Evolutionary conservation across 2,797 vertebrate species (phyloP), one percentile per base, ranked within the genome.

Genomic region (Gambusia yucatana): DNA sequence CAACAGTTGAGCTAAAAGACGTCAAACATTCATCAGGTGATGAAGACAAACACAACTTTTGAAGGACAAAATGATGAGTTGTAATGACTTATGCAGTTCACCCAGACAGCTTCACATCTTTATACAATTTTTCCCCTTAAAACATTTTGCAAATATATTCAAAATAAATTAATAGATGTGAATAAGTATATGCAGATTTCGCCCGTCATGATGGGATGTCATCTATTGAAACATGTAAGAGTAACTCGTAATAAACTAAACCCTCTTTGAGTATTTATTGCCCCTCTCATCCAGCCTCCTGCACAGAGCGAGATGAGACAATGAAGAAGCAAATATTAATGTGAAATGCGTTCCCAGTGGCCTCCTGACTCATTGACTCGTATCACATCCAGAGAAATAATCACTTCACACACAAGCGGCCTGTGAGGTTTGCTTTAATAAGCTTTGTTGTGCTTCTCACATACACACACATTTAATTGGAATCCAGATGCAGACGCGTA

Each of bases 341-440:
- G 71, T 84, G 59, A 85, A 83, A 63, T 63, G 73, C 28, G 41
- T 59, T 86, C 84, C 87, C 7, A 1, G 74, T 44, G 83, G 82
- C 7, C 8, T 72, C 22, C 50, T 65, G 67, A 86, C 86, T 87
- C 89, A 89, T 78, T 79, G 83, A 86, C 85, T 91, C 79, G n/a
- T 57, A 78, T 84, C 78, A 39, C 81, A 91, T 81, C 79, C 76
- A 2, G 30, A 85, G 79, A 87, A 91, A 88, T 89, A 91, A 93
- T 92, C 83, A 90, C 85, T 89, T 88, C 88, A 79, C 47, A 78
- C 87, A 78, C 88, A 78, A 88, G 77, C 77, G 83, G 87, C 76
- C 75, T 84, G 82, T 82, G 82, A 87, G 84, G 89, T 90, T 89
- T 30, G 55, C 89, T 93, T 94, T 93, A 94, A 91, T 94, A 84